Evolutionary conservation across 2,888 invertebrate genomes (phyloP).

Genomic region (Drosophila fulvimacula): DNA sequence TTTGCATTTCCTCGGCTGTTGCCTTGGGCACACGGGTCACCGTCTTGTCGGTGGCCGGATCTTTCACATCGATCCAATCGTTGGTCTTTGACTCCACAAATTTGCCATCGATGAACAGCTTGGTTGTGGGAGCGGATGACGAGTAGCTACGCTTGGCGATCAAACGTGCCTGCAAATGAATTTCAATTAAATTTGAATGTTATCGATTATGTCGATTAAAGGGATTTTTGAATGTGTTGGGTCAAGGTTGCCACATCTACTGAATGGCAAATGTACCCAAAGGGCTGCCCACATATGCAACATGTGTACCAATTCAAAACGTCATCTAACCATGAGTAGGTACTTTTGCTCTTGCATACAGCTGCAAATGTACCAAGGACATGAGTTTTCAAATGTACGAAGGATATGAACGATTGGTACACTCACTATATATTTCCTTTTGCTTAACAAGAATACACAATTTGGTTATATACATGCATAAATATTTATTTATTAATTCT

Average conservation of each 20-base stretch:
- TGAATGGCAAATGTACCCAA: neutral
- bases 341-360: too few species aligned
- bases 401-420: neutral
- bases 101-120: conserved; percentile 97
- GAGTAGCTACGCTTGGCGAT: conserved; percentile 85
- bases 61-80: conserved; percentile 97
- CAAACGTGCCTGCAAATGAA: conserved; percentile 68
- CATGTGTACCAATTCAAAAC: neutral
- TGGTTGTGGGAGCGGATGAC: conserved; percentile 90
- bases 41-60: conserved; percentile 96
- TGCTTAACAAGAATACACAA: neutral
- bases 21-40: conserved; percentile 94
- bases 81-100: conserved; percentile 96
- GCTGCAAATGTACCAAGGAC: neutral
- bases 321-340: neutral
- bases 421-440: neutral
- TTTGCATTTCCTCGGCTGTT: conserved; percentile 94
- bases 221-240: neutral
- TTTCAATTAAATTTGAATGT: neutral
- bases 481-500: neutral
- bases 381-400: neutral
- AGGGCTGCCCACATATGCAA: neutral
- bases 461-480: neutral
- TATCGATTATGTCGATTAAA: conserved; percentile 22
- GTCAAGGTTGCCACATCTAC: conserved; percentile 8